Conservation (phyloP, 2,888 invertebrate species). For the Zeuzera pyrina region DNA sequence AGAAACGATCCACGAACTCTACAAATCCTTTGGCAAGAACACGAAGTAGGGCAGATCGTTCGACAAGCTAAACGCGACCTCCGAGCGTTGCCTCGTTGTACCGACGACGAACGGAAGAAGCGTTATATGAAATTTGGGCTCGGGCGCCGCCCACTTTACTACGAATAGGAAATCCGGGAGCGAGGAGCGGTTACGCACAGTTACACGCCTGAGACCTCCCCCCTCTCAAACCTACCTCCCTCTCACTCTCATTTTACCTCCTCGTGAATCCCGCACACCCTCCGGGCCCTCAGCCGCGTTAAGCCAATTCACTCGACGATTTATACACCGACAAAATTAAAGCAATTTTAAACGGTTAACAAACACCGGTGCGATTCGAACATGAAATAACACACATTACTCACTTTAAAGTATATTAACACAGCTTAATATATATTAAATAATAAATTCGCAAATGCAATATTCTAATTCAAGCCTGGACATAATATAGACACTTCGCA, state of each 20-base stretch:
- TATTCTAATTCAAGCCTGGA: slow-evolving; percentile 11
- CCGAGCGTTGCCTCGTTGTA: slow-evolving; percentile 48
- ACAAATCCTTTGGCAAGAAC: slow-evolving; percentile 70
- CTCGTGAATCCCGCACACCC: slow-evolving; percentile 37
- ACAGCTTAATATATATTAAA: too few relatives aligned
- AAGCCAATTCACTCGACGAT: slow-evolving; percentile 66
- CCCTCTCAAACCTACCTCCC: slow-evolving; percentile 21
- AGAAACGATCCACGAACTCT: slow-evolving; percentile 64
- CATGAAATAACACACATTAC: slow-evolving; percentile 37
- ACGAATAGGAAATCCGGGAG: slow-evolving; percentile 72
- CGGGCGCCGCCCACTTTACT: slow-evolving; percentile 70
- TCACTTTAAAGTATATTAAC: slow-evolving; percentile 28
- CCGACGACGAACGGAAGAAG: slow-evolving; percentile 62
- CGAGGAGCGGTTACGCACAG: slow-evolving; percentile 70
- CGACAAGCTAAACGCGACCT: slow-evolving; percentile 63
- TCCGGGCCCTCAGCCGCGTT: slow-evolving; percentile 52
- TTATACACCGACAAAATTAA: slow-evolving; percentile 69
- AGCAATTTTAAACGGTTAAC: slow-evolving; percentile 62
- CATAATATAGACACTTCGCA: slow-evolving; percentile 27
- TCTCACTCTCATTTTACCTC: slow-evolving; percentile 23
- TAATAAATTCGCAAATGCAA: slow-evolving; percentile 38
- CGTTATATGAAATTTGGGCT: slow-evolving; percentile 65
- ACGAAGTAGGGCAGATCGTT: slow-evolving; percentile 68
- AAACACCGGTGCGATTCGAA: slow-evolving; percentile 38
- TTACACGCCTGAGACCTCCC: slow-evolving; percentile 64